Conservation (phyloP, 1,140 invertebrate species). For the Hylyphantes graminicola region DNA sequence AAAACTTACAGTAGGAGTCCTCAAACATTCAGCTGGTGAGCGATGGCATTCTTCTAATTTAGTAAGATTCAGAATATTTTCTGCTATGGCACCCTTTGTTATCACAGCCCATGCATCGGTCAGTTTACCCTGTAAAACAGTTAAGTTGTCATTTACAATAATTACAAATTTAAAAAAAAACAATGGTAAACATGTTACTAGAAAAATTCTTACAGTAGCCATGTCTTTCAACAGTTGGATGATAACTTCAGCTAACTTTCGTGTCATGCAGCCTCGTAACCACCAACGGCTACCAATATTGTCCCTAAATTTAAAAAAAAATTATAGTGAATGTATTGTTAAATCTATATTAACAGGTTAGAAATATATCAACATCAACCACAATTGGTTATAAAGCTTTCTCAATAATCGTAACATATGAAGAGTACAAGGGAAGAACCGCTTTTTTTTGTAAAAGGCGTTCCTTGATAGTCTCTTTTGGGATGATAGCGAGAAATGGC, state of each 20-base stretch:
- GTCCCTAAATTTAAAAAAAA: slow-evolving; percentile 61
- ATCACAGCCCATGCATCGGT: slow-evolving; percentile 87
- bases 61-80: slow-evolving; percentile 88
- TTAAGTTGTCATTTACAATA: background rate
- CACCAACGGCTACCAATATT: slow-evolving; percentile 80
- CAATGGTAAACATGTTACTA: background rate
- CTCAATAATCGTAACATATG: too few relatives aligned
- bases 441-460: too few relatives aligned
- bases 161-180: background rate
- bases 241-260: slow-evolving; percentile 87
- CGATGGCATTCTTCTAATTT: slow-evolving; percentile 81
- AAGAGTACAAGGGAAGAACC: too few relatives aligned
- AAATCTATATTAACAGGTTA: too few relatives aligned
- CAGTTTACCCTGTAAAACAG: slow-evolving; percentile 78
- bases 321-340: background rate
- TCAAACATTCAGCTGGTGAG: slow-evolving; percentile 80
- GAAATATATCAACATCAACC: too few relatives aligned
- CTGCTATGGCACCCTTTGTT: slow-evolving; percentile 90
- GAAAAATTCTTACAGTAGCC: slow-evolving; percentile 78
- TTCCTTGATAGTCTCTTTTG: too few relatives aligned
- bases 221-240: slow-evolving; percentile 90
- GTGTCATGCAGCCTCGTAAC: slow-evolving; percentile 82
- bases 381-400: too few relatives aligned
- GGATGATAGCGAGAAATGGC: too few relatives aligned
- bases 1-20: slow-evolving; percentile 76